A percentile compares a stretch with the other conserved stretches of the same genome.
These are phyloP conservation scores for Manduca sexta DNA, from an alignment of 1,140 invertebrate genomes.

Conservation along the genomic window DNA sequence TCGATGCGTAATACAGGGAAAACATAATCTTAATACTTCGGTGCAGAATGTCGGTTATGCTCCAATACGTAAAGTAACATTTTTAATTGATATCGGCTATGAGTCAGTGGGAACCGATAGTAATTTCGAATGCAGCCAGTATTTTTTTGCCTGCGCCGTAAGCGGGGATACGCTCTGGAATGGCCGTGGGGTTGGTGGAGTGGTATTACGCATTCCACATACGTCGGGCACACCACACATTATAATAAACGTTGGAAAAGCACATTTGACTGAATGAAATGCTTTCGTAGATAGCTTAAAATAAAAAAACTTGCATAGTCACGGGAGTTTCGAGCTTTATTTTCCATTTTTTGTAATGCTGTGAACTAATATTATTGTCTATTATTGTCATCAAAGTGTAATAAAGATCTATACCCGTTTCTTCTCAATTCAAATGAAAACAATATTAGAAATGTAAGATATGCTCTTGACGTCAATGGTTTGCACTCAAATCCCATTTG, in stretches of 20 bases:
- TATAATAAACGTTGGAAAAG: no score
- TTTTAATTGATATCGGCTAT: constrained; percentile 39
- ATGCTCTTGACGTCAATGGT: no score
- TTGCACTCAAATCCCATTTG: no score
- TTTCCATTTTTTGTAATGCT: no score
- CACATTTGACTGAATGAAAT: no score
- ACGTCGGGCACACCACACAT: background rate
- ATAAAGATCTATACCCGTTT: no score
- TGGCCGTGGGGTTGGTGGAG: constrained; percentile 25
- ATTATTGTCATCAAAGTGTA: no score
- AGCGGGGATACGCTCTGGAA: constrained; percentile 33
- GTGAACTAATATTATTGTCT: no score
- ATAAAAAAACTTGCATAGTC: no score
- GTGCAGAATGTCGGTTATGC: background rate
- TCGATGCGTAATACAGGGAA: constrained; percentile 1
- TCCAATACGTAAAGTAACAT: background rate
- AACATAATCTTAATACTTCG: background rate
- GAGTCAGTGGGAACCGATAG: constrained; percentile 28
- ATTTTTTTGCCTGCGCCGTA: constrained; percentile 13
- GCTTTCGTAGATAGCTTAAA: no score
- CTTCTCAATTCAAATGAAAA: background rate
- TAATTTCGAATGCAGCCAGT: constrained; percentile 19
- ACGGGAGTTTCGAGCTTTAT: no score
- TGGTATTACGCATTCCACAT: background rate
- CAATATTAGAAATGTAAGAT: no score